phyloP scores from a whole-genome alignment of 1,140 invertebrate species.

The Watersipora subatra region DNA sequence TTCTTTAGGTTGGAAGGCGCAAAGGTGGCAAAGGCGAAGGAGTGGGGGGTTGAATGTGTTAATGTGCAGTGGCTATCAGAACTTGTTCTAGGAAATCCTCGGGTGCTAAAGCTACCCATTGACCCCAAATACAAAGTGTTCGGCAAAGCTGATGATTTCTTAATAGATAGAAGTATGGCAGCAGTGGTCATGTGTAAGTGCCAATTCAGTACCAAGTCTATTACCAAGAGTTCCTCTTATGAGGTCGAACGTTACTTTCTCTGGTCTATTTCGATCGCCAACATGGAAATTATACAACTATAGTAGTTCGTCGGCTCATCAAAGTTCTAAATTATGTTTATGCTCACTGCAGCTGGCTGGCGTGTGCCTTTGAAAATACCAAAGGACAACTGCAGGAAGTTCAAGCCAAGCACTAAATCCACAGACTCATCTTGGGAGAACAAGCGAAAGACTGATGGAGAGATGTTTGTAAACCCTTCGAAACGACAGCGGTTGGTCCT shows the following conservation, averaged over 20 bases:
- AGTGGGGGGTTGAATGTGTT: slow-evolving; percentile 70
- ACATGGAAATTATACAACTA: too few species aligned
- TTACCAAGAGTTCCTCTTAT: not conserved
- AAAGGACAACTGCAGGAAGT: slow-evolving; percentile 56
- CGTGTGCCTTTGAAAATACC: slow-evolving; percentile 76
- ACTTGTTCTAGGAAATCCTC: slow-evolving; percentile 73
- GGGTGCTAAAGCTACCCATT: slow-evolving; percentile 57
- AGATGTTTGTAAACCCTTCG: not conserved
- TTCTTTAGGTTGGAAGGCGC: slow-evolving; percentile 58
- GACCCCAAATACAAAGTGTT: slow-evolving; percentile 77
- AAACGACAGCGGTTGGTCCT: too few species aligned
- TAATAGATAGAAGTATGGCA: slow-evolving; percentile 70
- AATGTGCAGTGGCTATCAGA: slow-evolving; percentile 88
- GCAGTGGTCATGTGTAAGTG: slow-evolving; percentile 78
- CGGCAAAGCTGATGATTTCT: slow-evolving; percentile 58
- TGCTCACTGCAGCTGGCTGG: slow-evolving; percentile 58
- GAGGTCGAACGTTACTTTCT: not conserved
- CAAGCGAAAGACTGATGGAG: not conserved
- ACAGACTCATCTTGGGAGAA: not conserved
- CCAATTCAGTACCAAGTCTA: not conserved
- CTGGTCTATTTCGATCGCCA: not conserved
- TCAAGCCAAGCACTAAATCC: slow-evolving; percentile 3
- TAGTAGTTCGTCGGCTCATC: too few species aligned
- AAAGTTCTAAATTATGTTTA: too few species aligned
- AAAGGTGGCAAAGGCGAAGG: slow-evolving; percentile 75